phyloP scores from a whole-genome alignment of 2,888 invertebrate genomes.

The Folsomia manolachei region DNA sequence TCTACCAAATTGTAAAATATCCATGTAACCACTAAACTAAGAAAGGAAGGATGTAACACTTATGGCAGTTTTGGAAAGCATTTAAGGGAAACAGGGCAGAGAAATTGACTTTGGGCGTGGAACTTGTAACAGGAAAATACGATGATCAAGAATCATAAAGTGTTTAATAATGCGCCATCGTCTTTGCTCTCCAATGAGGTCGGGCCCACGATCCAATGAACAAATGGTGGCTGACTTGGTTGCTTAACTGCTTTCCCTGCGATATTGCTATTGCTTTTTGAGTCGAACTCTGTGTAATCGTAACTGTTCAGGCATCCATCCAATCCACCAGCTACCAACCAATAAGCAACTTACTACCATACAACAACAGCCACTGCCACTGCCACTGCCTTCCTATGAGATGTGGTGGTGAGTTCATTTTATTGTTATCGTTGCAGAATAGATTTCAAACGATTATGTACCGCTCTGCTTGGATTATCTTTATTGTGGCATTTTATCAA shows the following conservation, averaged over 20 bases:
- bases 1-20: no score
- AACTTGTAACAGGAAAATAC: constrained; percentile 20
- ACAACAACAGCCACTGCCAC: not conserved
- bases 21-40: no score
- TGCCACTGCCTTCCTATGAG: not conserved
- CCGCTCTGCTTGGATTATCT: constrained; percentile 20
- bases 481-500: constrained; percentile 24
- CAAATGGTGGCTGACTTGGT: not conserved
- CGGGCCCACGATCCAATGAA: no score
- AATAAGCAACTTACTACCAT: no score
- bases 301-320: not conserved
- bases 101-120: constrained; percentile 19
- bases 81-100: not conserved
- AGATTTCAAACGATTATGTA: constrained; percentile 21
- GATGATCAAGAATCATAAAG: constrained; percentile 23
- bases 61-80: no score
- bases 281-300: not conserved
- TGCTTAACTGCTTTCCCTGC: not conserved
- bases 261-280: not conserved
- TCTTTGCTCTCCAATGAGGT: constrained; percentile 12
- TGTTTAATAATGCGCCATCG: constrained; percentile 25
- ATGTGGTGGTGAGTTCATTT: constrained; percentile 13
- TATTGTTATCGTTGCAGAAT: constrained; percentile 21
- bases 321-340: not conserved
- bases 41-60: no score